These are phyloP conservation scores for Drosophila gaucha DNA, from an alignment of 2,888 invertebrate species.

Conservation along the genomic window DNA sequence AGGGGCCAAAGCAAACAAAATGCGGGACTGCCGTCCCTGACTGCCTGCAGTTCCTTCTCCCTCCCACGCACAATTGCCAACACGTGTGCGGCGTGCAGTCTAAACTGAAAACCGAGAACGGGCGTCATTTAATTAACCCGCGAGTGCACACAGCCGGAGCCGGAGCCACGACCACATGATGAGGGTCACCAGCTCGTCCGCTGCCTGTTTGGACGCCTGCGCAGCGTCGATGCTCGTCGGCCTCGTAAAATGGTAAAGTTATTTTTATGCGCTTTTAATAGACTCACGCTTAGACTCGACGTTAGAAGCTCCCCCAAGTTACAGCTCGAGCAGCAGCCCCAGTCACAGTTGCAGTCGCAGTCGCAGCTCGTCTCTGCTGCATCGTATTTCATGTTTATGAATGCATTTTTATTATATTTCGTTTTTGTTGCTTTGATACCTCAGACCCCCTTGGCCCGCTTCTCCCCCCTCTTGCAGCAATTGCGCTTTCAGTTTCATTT, in stretches of 20 bases:
- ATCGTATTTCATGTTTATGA: slow-evolving; percentile 81
- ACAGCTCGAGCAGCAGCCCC: not conserved
- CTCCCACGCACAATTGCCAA: slow-evolving; percentile 63
- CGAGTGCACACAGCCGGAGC: slow-evolving; percentile 43
- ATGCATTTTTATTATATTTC: slow-evolving; percentile 81
- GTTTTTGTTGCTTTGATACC: slow-evolving; percentile 22
- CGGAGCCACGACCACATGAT: slow-evolving; percentile 52
- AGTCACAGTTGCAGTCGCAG: not conserved
- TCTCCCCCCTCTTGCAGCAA: not conserved
- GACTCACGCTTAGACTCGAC: slow-evolving; percentile 68
- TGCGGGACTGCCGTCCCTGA: slow-evolving; percentile 30
- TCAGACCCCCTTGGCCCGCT: not conserved
- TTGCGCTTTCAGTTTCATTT: slow-evolving; percentile 50
- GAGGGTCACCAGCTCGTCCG: slow-evolving; percentile 51
- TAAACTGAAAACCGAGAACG: slow-evolving; percentile 1
- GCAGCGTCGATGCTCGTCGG: slow-evolving; percentile 25
- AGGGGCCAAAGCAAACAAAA: slow-evolving; percentile 19
- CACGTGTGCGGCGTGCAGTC: slow-evolving; percentile 76
- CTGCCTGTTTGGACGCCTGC: slow-evolving; percentile 45
- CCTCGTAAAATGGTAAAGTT: slow-evolving; percentile 70
- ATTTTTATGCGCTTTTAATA: slow-evolving; percentile 81
- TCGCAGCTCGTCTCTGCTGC: slow-evolving; percentile 21
- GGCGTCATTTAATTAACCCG: slow-evolving; percentile 80
- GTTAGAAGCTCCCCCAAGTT: slow-evolving; percentile 18
- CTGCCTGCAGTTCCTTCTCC: not conserved